Evolutionary conservation across 2,113 vertebrate genomes (phyloP).

Genomic region (Melanocharis versteri): DNA sequence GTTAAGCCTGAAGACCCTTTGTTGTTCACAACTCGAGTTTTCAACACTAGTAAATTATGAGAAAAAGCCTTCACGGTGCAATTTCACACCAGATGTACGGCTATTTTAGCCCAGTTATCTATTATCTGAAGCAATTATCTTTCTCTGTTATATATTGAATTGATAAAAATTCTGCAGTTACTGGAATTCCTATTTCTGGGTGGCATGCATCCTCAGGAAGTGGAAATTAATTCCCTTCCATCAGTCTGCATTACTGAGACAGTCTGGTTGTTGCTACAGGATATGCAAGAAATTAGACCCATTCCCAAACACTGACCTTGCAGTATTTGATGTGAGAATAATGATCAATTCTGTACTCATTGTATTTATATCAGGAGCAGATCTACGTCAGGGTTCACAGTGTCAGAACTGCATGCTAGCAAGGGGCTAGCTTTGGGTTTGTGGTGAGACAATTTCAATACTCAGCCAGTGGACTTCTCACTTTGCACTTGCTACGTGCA

Average conservation of each 20-base stretch:
- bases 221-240: not conserved
- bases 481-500: not conserved
- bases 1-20: not conserved
- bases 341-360: not conserved
- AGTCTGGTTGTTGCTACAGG: not conserved
- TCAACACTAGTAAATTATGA: not conserved
- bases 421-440: not conserved
- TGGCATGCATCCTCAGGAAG: not conserved
- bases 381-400: not conserved
- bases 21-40: not conserved
- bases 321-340: not conserved
- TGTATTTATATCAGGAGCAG: not conserved
- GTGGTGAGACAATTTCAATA: not conserved
- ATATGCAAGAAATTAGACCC: not conserved
- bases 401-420: not conserved
- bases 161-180: not conserved
- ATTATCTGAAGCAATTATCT: not conserved
- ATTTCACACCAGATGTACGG: not conserved
- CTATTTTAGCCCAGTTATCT: not conserved
- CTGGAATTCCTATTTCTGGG: not conserved
- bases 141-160: not conserved
- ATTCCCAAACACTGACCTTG: not conserved
- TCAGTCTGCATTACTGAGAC: not conserved
- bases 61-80: accelerated
- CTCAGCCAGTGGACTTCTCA: not conserved